These are phyloP conservation scores for Caretta caretta DNA, from an alignment of 2,113 vertebrate genomes.

Conservation along the genomic window DNA sequence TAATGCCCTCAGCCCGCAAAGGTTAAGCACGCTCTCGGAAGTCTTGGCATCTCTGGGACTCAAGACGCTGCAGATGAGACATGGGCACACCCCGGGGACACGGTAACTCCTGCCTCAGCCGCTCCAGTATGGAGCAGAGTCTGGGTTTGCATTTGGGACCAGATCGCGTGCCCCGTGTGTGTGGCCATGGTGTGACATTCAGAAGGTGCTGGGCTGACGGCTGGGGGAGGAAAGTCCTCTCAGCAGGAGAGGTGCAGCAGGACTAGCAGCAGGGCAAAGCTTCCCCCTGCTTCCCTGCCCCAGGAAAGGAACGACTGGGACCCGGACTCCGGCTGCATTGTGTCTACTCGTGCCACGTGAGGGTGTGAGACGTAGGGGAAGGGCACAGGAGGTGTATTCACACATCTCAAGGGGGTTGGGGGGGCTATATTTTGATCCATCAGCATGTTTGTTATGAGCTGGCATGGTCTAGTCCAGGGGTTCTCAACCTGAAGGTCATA, in stretches of 20 bases:
- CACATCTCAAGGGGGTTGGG: not conserved
- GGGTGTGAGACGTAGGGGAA: no score
- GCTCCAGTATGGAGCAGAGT: not conserved
- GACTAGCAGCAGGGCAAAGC: no score
- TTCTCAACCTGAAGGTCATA: no score
- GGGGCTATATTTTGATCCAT: no score
- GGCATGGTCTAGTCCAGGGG: no score
- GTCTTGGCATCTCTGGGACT: no score
- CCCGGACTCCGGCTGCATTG: not conserved
- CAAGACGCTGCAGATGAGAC: not conserved
- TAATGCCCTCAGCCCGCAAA: not conserved
- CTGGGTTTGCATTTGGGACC: not conserved
- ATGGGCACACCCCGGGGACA: not conserved
- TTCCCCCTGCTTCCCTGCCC: no score
- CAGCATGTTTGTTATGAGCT: no score
- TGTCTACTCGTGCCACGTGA: not conserved
- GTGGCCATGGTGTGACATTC: no score
- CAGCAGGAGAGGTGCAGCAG: no score
- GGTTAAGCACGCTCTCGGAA: not conserved
- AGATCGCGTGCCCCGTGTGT: not conserved
- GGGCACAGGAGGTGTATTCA: not conserved
- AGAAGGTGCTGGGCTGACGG: no score
- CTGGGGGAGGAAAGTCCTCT: no score
- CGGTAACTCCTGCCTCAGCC: not conserved
- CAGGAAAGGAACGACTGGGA: not conserved